phyloP scores from a whole-genome alignment of 2,888 invertebrate species.

The Eurytoma californica region DNA sequence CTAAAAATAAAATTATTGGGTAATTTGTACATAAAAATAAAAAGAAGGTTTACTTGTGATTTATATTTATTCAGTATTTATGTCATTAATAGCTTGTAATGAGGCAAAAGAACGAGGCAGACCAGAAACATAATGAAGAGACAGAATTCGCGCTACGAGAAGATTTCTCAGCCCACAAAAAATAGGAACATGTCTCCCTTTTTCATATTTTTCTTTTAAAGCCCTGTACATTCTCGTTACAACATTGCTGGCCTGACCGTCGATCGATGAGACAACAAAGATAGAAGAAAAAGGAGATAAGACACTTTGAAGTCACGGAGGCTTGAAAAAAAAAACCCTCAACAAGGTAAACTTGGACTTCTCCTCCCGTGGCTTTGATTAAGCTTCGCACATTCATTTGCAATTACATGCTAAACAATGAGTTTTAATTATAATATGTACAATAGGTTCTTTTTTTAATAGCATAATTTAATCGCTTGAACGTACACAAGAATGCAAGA shows the following conservation, averaged over 20 bases:
- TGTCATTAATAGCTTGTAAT: conserved; percentile 68
- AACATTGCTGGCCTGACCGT: conserved; percentile 64
- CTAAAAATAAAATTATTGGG: no score
- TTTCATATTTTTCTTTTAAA: conserved; percentile 43
- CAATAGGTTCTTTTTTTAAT: conserved; percentile 54
- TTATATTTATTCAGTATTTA: conserved; percentile 69
- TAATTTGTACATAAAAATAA: conserved; percentile 23
- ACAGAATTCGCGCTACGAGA: conserved; percentile 54
- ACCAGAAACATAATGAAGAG: conserved; percentile 62
- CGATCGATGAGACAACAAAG: conserved; percentile 65
- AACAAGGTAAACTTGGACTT: conserved; percentile 60
- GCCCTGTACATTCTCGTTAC: conserved; percentile 48
- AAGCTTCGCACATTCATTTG: conserved; percentile 60
- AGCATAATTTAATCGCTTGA: conserved; percentile 53
- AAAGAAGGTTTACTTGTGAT: conserved; percentile 62
- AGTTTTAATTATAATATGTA: conserved; percentile 55
- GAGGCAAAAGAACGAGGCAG: conserved; percentile 67
- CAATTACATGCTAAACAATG: conserved; percentile 58
- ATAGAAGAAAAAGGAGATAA: conserved; percentile 66
- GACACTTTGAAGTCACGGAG: conserved; percentile 72
- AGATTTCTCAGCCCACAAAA: conserved; percentile 53
- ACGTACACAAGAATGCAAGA: conserved; percentile 45
- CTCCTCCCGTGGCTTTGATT: conserved; percentile 67
- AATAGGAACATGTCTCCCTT: conserved; percentile 57
- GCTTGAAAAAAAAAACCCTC: conserved; percentile 58